Percentiles rank a stretch among this genome's conserved stretches.
These are phyloP conservation scores for Brachyhypopomus gauderio DNA, from an alignment of 2,113 vertebrate species.

Conservation along the genomic window DNA sequence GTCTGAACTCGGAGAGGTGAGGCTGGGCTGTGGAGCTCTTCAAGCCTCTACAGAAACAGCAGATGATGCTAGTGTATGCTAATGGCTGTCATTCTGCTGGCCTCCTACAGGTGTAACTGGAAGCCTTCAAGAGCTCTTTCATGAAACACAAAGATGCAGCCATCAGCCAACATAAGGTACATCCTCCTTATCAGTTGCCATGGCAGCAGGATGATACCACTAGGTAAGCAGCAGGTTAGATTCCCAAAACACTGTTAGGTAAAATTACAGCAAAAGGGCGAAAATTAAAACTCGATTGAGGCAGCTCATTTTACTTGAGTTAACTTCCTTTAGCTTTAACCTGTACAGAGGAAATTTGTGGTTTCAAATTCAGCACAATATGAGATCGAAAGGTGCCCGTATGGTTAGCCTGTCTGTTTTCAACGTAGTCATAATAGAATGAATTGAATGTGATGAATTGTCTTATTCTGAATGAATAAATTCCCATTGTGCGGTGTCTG, in stretches of 20 bases:
- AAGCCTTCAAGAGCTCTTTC: constrained; percentile 25
- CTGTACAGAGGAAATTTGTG: background rate
- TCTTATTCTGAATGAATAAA: background rate
- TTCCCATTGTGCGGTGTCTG: background rate
- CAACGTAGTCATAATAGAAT: background rate
- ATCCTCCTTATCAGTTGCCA: constrained; percentile 50
- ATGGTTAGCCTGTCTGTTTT: background rate
- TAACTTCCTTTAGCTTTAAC: background rate
- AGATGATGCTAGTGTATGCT: constrained; percentile 29
- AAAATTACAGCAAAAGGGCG: background rate
- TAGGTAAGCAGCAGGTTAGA: background rate
- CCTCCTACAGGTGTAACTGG: constrained; percentile 34
- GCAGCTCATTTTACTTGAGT: background rate
- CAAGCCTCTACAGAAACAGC: constrained; percentile 22
- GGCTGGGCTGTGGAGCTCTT: constrained; percentile 5
- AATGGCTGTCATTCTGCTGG: constrained; percentile 18
- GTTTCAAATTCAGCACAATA: background rate
- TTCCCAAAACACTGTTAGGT: constrained; percentile 4
- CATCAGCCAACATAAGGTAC: constrained; percentile 30
- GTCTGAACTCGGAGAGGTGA: constrained; percentile 5
- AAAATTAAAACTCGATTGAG: background rate
- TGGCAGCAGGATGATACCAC: constrained; percentile 45
- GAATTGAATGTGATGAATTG: background rate
- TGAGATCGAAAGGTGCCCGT: background rate
- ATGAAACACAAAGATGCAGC: constrained; percentile 37